Evolutionary conservation across 2,888 invertebrate species (phyloP), one percentile per base, ranked within the genome.

Genomic region (Panopea generosa): DNA sequence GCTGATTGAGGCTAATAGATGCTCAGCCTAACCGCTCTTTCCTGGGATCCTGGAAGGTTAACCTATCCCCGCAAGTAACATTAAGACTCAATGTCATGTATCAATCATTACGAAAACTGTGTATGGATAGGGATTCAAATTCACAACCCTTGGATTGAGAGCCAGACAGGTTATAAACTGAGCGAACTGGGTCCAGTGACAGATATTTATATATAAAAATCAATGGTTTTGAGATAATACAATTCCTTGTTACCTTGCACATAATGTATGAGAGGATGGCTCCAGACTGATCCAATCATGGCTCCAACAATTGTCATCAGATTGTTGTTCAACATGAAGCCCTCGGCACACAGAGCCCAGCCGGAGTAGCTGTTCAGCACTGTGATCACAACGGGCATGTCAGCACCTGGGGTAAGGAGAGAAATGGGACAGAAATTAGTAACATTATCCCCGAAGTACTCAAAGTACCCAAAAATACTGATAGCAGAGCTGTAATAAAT

Each of bases 331-430:
- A 97, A 93, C 97, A 97, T 97, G 93, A 97, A 97, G 40, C 97
- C 97, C 94, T 97, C 97, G 9, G 97, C 97, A 93, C 97, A 97
- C 75, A 97, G 94, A 24, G 97, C 97, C 97, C 97, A 97, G 52
- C 97, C 97, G 0, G 97, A 97, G 93, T 97, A 97, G 90, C 96
- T 96, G 94, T 97, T 97, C 52, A 97, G 94, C 14, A 97, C 97
- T 0, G 97, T 97, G 90, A 97, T 97, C 2, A 97, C 97, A 0
- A 97, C 97, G 0, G 97, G 97, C 97, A 97, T 97, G 93, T 97
- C 97, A 80, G 97, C 97, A 83, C 97, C 96, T 96, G 88, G 45
- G 86, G 71, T 59, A 11, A 33, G 18, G 49, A 9, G 26, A 29
- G 16, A 9, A 3, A 0, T n/a, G 24, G 2, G 20, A 57, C 18